Evolutionary conservation across 2,888 invertebrate species (phyloP), one percentile per base, ranked within the genome.

Genomic region (Celastrina argiolus): DNA sequence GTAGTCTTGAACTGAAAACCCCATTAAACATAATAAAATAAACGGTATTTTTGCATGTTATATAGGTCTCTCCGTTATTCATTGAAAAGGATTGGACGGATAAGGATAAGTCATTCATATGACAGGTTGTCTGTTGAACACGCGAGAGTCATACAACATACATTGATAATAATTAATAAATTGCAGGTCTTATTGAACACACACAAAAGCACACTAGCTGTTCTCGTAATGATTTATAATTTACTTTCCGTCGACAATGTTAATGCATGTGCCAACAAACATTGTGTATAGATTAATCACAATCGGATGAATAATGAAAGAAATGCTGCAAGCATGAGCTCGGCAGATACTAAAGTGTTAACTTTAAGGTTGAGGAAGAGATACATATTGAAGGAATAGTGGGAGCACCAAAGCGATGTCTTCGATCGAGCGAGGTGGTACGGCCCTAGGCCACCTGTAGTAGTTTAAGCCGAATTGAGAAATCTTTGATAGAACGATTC

Each of bases 1-100:
- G 72, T 69, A 71, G 70, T 75, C 74, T 71, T 74, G 85, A 73
- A 75, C 85, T 79, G 81, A 75, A 83, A 87, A 87, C 85, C 85
- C 75, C 81, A 81, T 83, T 87, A 78, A 71, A 78, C 76, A 82
- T 84, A 83, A 85, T 82, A 81, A 81, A 82, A 75, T 73, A 71
- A 84, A 87, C 88, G 86, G 88, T 89, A 85, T 82, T 81, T 83
- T 82, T 71, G 77, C 77, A 72, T 76, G 78, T 74, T 75, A 81
- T 83, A 86, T 83, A 74, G 83, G 77, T 79, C 81, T 72, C 75
- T 68, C 86, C 88, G 89, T 88, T 87, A 89, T 74, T 79, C 80
- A 75, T 79, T 81, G 80, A 80, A 77, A 82, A 51, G 36, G 79
- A 81, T 80, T 72, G 78, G 77, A 80, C 84, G 82, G 83, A 83